Evolutionary conservation across 2,888 invertebrate species (phyloP).

Genomic region (Anodontia alba): DNA sequence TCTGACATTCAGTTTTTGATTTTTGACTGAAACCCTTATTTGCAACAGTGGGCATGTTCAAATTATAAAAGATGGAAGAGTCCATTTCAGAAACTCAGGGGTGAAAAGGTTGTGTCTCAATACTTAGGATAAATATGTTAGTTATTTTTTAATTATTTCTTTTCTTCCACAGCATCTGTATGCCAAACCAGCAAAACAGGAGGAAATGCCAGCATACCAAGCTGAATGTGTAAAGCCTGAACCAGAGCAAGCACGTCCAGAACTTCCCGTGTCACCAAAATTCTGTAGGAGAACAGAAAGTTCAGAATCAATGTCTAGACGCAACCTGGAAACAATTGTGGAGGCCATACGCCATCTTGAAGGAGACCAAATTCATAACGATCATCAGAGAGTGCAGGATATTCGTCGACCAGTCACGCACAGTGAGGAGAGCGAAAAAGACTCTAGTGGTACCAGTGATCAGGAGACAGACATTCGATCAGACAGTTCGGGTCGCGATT

Average conservation of each 20-base stretch:
- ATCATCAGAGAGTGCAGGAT: slow-evolving; percentile 21
- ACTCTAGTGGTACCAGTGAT: slow-evolving; percentile 69
- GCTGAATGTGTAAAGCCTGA: neutral
- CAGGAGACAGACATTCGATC: slow-evolving; percentile 71
- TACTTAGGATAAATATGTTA: too few relatives aligned
- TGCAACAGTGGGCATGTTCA: too few relatives aligned
- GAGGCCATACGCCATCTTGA: slow-evolving; percentile 99
- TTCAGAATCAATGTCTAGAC: slow-evolving; percentile 90
- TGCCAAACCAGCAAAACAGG: neutral
- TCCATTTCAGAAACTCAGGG: too few relatives aligned
- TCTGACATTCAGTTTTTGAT: too few relatives aligned
- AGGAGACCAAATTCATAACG: slow-evolving; percentile 64
- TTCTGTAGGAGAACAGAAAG: neutral
- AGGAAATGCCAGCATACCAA: neutral
- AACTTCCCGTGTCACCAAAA: neutral
- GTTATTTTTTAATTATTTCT: too few relatives aligned
- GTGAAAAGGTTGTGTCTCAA: too few relatives aligned
- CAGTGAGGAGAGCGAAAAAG: slow-evolving; percentile 75
- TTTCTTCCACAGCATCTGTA: neutral
- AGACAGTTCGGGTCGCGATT: slow-evolving; percentile 72
- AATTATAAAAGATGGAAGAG: too few relatives aligned
- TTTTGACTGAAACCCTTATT: too few relatives aligned
- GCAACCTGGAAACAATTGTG: slow-evolving; percentile 98
- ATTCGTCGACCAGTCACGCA: slow-evolving; percentile 49
- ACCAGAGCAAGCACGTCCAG: neutral